These are phyloP conservation scores for Poeciliopsis retropinna DNA, from an alignment of 2,113 vertebrate species.

Conservation along the genomic window DNA sequence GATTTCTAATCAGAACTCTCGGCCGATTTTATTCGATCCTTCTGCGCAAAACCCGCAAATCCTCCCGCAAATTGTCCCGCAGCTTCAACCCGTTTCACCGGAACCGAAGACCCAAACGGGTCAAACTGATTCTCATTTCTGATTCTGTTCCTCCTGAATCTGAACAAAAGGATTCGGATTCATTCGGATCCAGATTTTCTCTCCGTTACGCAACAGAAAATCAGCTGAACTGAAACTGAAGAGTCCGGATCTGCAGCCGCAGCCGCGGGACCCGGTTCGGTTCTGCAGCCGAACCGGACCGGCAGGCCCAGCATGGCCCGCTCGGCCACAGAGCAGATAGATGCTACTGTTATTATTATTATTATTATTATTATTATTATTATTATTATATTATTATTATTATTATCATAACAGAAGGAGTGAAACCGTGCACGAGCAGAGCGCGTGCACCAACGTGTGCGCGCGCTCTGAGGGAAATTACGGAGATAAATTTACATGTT, in stretches of 20 bases:
- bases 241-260: constrained; percentile 4
- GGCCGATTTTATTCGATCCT: not conserved
- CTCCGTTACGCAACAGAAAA: constrained; percentile 60
- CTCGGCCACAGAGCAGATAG: not conserved
- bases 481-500: not conserved
- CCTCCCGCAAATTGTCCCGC: not conserved
- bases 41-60: not conserved
- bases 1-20: not conserved
- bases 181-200: constrained; percentile 47
- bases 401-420: not conserved
- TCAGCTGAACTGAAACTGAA: not conserved
- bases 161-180: constrained; percentile 16
- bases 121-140: no score
- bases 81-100: not conserved
- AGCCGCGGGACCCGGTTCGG: not conserved
- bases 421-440: not conserved
- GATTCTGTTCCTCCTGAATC: not conserved
- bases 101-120: no score
- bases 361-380: no score
- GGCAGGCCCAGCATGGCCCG: not conserved
- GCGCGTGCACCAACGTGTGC: not conserved
- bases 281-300: not conserved
- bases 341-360: no score
- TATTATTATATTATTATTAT: no score
- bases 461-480: not conserved